These are phyloP conservation scores for Siniperca scherzeri DNA, from an alignment of 2,797 vertebrate species.

Conservation along the genomic window DNA sequence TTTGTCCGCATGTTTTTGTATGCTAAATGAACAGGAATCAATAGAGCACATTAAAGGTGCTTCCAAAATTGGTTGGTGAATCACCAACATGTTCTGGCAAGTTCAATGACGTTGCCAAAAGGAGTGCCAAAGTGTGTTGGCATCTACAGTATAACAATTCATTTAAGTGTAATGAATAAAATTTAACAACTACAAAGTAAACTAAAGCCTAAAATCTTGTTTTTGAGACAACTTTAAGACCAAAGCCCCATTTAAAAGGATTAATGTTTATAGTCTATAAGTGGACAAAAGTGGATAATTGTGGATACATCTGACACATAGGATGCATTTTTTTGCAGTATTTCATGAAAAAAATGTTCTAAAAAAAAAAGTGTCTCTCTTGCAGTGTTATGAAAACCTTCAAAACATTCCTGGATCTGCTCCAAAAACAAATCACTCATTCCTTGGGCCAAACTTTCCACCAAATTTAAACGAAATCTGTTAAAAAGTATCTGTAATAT, in stretches of 20 bases:
- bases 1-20: neutral
- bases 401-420: neutral
- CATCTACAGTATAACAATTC: neutral
- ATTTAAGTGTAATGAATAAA: neutral
- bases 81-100: neutral
- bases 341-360: neutral
- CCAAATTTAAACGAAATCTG: neutral
- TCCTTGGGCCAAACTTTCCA: neutral
- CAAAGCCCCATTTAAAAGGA: neutral
- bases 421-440: constrained; percentile 14
- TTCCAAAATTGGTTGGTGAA: neutral
- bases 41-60: neutral
- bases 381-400: neutral
- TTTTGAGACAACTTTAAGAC: neutral
- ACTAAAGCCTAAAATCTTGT: neutral
- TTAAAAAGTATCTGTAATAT: neutral
- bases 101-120: neutral
- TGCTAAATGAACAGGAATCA: constrained; percentile 8
- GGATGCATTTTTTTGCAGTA: neutral
- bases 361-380: neutral
- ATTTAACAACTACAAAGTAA: neutral
- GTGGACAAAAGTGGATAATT: neutral
- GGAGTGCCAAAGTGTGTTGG: neutral
- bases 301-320: neutral
- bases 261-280: rapidly evolving